Percentiles rank a stretch among this genome's conserved stretches.
Evolutionary conservation across 2,113 vertebrate species (phyloP).

Genomic region (Emydocephalus ijimae): DNA sequence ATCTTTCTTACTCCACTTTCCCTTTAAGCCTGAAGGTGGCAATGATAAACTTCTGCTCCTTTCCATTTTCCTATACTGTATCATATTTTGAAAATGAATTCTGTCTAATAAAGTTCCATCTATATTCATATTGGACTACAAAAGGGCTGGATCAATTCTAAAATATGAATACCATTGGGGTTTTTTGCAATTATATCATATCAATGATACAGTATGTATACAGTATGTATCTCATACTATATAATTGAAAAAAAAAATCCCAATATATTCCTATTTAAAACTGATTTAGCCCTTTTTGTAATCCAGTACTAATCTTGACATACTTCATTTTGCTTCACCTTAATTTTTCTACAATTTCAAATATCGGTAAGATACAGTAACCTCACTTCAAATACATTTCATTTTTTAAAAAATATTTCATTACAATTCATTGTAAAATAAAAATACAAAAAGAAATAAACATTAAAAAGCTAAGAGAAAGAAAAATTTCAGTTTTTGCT

Average conservation of each 20-base stretch:
- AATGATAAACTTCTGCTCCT: slow-evolving; percentile 14
- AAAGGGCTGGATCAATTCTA: too few species aligned
- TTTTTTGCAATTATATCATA: too few species aligned
- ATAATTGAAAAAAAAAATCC: not conserved
- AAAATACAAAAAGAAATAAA: not conserved
- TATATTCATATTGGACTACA: not conserved
- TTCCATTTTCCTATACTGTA: not conserved
- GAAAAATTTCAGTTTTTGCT: not conserved
- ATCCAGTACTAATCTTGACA: not conserved
- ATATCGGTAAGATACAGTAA: not conserved
- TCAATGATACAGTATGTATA: too few species aligned
- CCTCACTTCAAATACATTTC: not conserved
- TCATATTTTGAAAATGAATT: not conserved
- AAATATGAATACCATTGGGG: too few species aligned
- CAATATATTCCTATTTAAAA: not conserved
- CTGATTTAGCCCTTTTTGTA: not conserved
- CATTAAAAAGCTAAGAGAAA: not conserved
- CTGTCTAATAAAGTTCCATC: rapidly evolving
- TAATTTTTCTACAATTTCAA: not conserved
- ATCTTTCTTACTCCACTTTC: slow-evolving; percentile 34
- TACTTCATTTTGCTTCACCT: not conserved
- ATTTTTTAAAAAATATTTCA: not conserved
- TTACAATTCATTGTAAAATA: not conserved
- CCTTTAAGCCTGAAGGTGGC: slow-evolving; percentile 33
- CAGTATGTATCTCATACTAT: not conserved